Base-by-base conservation (phyloP, 2,888 invertebrate genomes). In the Oscheius sp. region DNA sequence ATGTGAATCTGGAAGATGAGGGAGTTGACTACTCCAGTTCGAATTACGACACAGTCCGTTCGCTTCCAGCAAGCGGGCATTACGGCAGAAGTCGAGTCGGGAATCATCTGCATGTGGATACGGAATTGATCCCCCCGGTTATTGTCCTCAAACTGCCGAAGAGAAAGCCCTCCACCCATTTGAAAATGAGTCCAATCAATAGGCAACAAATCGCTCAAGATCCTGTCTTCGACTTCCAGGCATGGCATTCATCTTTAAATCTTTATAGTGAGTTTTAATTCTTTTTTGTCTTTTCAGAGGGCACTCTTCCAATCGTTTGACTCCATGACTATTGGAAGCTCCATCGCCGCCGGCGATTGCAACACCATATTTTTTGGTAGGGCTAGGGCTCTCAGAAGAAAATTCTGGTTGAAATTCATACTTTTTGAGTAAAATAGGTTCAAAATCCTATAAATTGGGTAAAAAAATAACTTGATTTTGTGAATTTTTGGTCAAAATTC, bases 181-280 rank as follows among this genome's bases (percentile, higher is more conserved):
- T 72, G 20, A 61, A 73, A 50, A 69, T 74, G 10, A 73, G 74
- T 3, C 74, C 75, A 2, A 39, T 50, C 12, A 65, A 71, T 0
- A 31, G 65, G 17, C 64, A 68, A 3, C 70, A 69, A 15, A 31
- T 71, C 23, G 66, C 66, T 17, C 45, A 23, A 27, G 80, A 78
- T 70, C 78, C 84, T 46, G 80, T 82, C 39, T 83, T 84, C 74
- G 84, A 84, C 69, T 84, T 82, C 68, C 81, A 84, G 69, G 83
- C 82, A 71, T 84, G 82, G 81, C 81, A 84, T 71, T 78, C 80
- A 31, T 74, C 75, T 39, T 69, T 80, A 12, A 78, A 82, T 69
- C n/a, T n/a, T n/a, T 68, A 74, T 31, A 70, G 81, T 82, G 61
- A 78, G 74, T 70, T n/a, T n/a, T n/a, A 57, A 37, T 29, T 23